A percentile compares a stretch with the other conserved stretches of the same genome.
phyloP scores from a whole-genome alignment of 2,888 invertebrate genomes.

The Atrina japonica region DNA sequence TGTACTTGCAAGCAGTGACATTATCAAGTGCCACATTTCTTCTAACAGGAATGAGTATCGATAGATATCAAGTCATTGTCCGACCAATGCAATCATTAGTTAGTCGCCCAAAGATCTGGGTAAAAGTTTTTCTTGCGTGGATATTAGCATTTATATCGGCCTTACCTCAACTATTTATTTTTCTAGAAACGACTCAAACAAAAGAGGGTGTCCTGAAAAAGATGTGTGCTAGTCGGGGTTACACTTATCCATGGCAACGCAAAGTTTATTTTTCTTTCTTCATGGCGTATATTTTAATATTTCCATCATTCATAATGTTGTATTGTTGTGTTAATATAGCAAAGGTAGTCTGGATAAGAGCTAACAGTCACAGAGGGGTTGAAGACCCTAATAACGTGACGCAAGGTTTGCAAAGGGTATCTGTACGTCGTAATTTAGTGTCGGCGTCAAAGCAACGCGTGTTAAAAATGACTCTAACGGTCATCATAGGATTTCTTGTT shows the following conservation, averaged over 20 bases:
- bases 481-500: constrained; percentile 81
- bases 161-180: constrained; percentile 81
- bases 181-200: constrained; percentile 76
- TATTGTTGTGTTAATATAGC: constrained; percentile 81
- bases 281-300: constrained; percentile 79
- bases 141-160: constrained; percentile 79
- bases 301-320: constrained; percentile 80
- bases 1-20: constrained; percentile 80
- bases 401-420: constrained; percentile 62
- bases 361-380: constrained; percentile 45
- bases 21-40: constrained; percentile 80
- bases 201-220: constrained; percentile 73
- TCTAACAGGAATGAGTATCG: constrained; percentile 81
- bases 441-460: constrained; percentile 80
- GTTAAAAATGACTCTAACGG: constrained; percentile 81
- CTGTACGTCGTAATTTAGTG: constrained; percentile 69
- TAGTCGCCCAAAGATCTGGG: constrained; percentile 71
- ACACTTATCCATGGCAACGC: constrained; percentile 81
- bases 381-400: constrained; percentile 15
- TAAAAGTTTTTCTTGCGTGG: constrained; percentile 80
- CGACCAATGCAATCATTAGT: constrained; percentile 78
- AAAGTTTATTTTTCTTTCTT: constrained; percentile 81
- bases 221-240: constrained; percentile 80
- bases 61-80: constrained; percentile 80
- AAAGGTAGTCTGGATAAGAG: constrained; percentile 79